A percentile compares a stretch with the other conserved stretches of the same genome.
Evolutionary conservation across 2,888 invertebrate genomes (phyloP).

Genomic region (Oligia fasciuncula): DNA sequence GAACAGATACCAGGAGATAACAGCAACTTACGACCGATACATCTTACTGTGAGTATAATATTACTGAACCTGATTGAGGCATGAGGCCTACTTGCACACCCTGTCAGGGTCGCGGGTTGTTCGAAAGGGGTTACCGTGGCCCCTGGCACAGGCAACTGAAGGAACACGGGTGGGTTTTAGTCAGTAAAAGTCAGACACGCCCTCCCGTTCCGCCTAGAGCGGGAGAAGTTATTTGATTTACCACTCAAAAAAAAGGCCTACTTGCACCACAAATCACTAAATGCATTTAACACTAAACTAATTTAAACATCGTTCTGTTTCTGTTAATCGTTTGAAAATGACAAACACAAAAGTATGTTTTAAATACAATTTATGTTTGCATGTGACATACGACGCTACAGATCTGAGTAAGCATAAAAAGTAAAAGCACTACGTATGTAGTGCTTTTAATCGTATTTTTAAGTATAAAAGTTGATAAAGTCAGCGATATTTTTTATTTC

Average conservation of each 20-base stretch:
- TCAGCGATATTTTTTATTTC: not conserved
- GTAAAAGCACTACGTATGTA: no score
- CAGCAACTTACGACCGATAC: conserved; percentile 91
- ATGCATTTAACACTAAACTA: not conserved
- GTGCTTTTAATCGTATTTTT: no score
- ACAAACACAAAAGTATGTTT: not conserved
- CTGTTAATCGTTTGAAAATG: not conserved
- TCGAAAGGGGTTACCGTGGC: no score
- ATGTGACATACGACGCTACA: no score
- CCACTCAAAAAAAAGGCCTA: not conserved
- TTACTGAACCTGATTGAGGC: not conserved
- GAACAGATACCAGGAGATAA: conserved; percentile 92
- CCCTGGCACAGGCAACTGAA: no score
- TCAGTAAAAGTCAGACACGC: no score
- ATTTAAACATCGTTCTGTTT: not conserved
- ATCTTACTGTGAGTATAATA: conserved; percentile 89
- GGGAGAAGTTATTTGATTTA: no score
- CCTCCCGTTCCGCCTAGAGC: no score
- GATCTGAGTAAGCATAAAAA: not conserved
- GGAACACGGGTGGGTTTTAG: no score
- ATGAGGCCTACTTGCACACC: not conserved
- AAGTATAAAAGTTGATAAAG: no score
- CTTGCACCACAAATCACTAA: not conserved
- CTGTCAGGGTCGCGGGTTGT: no score
- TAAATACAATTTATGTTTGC: not conserved